phyloP scores from a whole-genome alignment of 2,797 vertebrate species.

The Potorous gilbertii region DNA sequence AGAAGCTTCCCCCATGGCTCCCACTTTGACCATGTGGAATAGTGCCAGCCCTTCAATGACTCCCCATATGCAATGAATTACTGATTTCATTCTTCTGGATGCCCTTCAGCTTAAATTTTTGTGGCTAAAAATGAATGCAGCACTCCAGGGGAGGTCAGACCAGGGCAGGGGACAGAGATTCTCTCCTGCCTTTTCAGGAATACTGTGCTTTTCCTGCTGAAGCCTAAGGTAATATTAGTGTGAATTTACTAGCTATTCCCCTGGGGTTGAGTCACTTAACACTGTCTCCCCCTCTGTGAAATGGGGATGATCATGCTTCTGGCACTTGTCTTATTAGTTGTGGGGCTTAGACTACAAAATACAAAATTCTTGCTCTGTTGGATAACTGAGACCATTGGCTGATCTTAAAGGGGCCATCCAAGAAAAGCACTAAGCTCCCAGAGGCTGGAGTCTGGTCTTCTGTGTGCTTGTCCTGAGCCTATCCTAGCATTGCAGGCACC shows the following conservation, averaged over 20 bases:
- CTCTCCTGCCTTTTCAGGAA: not conserved
- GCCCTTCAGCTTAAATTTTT: not conserved
- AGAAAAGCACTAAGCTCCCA: not conserved
- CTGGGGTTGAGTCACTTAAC: not conserved
- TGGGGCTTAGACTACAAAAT: not conserved
- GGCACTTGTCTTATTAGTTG: not conserved
- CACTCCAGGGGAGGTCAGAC: not conserved
- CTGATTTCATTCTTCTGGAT: not conserved
- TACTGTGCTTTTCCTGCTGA: not conserved
- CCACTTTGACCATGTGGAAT: not conserved
- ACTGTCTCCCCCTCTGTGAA: not conserved
- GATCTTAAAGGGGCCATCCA: not conserved
- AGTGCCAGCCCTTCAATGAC: not conserved
- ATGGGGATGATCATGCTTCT: not conserved
- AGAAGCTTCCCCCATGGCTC: not conserved
- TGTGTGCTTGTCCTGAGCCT: not conserved
- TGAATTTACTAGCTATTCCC: not conserved
- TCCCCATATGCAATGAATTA: not conserved
- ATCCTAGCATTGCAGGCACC: rapidly evolving
- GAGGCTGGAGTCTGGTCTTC: not conserved
- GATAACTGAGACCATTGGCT: not conserved
- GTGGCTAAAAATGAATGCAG: not conserved
- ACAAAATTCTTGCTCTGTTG: not conserved
- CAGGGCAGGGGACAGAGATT: not conserved
- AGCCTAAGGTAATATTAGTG: not conserved